Evolutionary conservation across 2,888 invertebrate genomes (phyloP), one percentile per base, ranked within the genome.

Genomic region (Agrilus biguttatus): DNA sequence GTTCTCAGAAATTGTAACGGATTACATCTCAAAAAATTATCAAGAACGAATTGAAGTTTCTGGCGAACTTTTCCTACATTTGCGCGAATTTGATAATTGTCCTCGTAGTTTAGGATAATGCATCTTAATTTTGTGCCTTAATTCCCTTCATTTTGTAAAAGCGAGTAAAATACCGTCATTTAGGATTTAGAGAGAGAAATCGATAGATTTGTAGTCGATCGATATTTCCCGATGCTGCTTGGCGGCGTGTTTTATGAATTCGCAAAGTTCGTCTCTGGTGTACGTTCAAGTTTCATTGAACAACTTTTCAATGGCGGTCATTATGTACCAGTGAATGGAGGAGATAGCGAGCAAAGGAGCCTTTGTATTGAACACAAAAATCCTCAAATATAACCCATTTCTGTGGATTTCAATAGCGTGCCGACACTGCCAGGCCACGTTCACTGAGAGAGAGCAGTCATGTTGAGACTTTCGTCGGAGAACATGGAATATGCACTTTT

Each of bases 371-470:
- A 47, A 47, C 49, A 51, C 51, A 51, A 51, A 51, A 51, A 51
- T 51, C 49, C 46, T 46, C 51, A 50, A 48, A 51, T 50, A 51
- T 51, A 51, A 51, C 51, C 51, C 51, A 51, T 51, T 51, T 50
- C 51, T 51, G 49, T 51, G 48, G 46, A 47, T 51, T 51, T 51
- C 49, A 49, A 51, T 50, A 47, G 49, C 51, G 50, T 51, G 37
- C 47, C 51, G 51, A 51, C 51, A 50, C 49, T 47, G 44, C 41
- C 28, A 28, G 49, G 50, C 49, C 50, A 50, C 47, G 40, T 36
- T 34, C 41, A 44, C 41, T 42, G 41, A 45, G 46, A 28, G 28
- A 28, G 28, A 28, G 46, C 51, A 51, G 51, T 51, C 50, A 51
- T 49, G 48, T 47, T 49, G 47, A 42, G 42, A 46, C 51, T 45